Evolutionary conservation across 2,113 vertebrate species (phyloP).

Genomic region (Megatriorchis doriae): DNA sequence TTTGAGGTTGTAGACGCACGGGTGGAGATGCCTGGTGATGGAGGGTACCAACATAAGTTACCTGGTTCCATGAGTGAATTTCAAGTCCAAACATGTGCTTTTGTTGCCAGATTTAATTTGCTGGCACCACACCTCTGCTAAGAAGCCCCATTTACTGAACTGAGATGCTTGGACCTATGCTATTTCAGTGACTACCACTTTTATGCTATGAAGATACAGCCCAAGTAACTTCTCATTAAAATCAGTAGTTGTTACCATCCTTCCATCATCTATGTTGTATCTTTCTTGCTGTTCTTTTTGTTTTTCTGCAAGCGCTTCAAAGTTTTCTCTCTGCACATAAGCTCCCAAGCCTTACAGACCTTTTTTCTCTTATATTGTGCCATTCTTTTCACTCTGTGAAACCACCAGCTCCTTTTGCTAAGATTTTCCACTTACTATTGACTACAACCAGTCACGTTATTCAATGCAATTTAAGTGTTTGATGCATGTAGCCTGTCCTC

Average conservation of each 20-base stretch:
- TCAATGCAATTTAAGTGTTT: neutral
- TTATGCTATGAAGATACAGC: neutral
- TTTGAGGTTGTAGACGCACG: rapidly evolving
- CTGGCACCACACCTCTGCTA: neutral
- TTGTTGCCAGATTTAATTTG: neutral
- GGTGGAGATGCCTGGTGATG: neutral
- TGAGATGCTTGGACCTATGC: rapidly evolving
- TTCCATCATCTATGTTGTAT: neutral
- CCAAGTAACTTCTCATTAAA: neutral
- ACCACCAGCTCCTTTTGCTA: neutral
- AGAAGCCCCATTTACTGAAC: neutral
- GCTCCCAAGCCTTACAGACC: neutral
- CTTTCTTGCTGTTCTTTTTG: neutral
- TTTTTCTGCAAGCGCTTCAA: neutral
- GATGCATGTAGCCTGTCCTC: neutral
- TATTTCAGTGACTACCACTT: neutral
- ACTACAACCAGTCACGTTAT: neutral
- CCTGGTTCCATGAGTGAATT: neutral
- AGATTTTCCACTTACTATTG: neutral
- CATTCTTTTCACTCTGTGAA: neutral
- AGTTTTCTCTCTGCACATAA: neutral
- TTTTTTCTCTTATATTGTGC: neutral
- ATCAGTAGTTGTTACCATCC: neutral
- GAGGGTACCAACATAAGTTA: neutral
- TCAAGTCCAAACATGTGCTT: neutral